Conservation (phyloP, 1,140 invertebrate genomes). For the Drosophila sucinea region DNA sequence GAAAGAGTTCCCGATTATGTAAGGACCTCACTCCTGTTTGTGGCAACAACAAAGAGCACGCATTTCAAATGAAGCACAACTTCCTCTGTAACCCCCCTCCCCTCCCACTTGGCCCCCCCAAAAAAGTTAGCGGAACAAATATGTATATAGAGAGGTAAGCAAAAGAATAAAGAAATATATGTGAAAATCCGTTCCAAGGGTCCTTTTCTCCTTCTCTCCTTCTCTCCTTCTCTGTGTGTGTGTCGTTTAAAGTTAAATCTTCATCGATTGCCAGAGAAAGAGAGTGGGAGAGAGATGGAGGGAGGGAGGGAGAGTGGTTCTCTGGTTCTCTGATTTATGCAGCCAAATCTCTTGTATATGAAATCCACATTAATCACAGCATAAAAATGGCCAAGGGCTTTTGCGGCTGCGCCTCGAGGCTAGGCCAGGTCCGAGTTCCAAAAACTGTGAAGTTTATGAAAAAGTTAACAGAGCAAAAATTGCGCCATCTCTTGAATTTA, state of each 20-base stretch:
- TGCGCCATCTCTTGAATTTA: conserved; percentile 61
- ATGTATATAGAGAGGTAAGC: not conserved
- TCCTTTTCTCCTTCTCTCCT: conserved; percentile 10
- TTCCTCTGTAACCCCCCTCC: not conserved
- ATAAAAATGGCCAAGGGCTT: conserved; percentile 47
- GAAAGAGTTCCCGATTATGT: conserved; percentile 10
- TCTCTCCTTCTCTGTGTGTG: not conserved
- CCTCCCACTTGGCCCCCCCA: not conserved
- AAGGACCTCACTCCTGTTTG: conserved; percentile 15
- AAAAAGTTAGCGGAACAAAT: not conserved
- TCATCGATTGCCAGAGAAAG: conserved; percentile 28
- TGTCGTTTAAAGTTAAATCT: conserved; percentile 15
- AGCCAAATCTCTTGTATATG: conserved; percentile 69
- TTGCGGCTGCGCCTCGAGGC: conserved; percentile 11
- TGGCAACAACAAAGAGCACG: conserved; percentile 3
- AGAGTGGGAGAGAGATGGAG: not conserved
- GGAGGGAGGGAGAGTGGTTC: not conserved
- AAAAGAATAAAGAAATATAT: conserved; percentile 1
- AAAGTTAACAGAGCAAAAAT: conserved; percentile 59
- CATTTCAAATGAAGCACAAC: conserved; percentile 11
- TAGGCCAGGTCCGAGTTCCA: not conserved
- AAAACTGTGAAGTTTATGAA: conserved; percentile 66
- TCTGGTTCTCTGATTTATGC: conserved; percentile 53
- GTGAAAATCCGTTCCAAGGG: conserved; percentile 1
- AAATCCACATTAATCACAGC: conserved; percentile 71